Evolutionary conservation across 1,140 invertebrate genomes (phyloP).

Genomic region (Neelides sp.): DNA sequence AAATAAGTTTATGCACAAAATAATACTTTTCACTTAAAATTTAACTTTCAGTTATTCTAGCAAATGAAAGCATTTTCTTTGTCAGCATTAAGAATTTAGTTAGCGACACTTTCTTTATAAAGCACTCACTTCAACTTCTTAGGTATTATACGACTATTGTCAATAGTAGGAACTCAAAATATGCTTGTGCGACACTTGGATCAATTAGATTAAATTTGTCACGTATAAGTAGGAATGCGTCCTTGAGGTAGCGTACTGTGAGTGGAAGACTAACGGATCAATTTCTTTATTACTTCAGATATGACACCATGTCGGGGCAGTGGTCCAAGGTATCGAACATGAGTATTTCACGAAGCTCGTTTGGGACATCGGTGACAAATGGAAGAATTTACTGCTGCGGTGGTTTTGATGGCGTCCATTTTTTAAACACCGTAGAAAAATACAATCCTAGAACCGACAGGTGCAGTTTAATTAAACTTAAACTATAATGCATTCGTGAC

Average conservation of each 20-base stretch:
- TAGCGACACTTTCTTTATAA: too few relatives aligned
- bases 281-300: conserved; percentile 25
- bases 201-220: too few relatives aligned
- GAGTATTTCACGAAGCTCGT: conserved; percentile 34
- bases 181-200: too few relatives aligned
- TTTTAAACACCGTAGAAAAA: conserved; percentile 40
- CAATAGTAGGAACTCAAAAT: conserved; percentile 15
- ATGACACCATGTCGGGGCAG: conserved; percentile 32
- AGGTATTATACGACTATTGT: too few relatives aligned
- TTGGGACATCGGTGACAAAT: conserved; percentile 34
- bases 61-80: too few relatives aligned
- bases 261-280: not conserved
- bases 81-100: too few relatives aligned
- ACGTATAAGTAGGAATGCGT: not conserved
- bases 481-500: not conserved
- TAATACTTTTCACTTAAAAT: too few relatives aligned
- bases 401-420: conserved; percentile 39
- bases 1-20: too few relatives aligned
- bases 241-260: not conserved
- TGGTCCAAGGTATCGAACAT: conserved; percentile 35
- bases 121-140: too few relatives aligned
- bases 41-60: too few relatives aligned
- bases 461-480: conserved; percentile 4
- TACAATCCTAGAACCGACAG: conserved; percentile 39
- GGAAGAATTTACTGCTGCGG: conserved; percentile 41